Percentiles rank a stretch among this genome's conserved stretches.
These are phyloP conservation scores for Denticeps clupeoides DNA, from an alignment of 2,797 vertebrate genomes.

Conservation along the genomic window DNA sequence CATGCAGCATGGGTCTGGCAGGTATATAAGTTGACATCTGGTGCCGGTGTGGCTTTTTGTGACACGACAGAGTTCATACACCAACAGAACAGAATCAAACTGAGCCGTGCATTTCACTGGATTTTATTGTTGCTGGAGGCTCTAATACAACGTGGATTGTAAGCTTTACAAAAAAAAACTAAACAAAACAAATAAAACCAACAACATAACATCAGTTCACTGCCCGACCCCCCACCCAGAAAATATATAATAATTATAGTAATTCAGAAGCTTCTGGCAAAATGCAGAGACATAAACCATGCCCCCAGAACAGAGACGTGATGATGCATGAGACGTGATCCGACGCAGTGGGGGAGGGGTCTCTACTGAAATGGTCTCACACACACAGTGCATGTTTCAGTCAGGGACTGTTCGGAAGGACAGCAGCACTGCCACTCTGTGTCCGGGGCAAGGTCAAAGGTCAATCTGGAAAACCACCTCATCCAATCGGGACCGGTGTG, in stretches of 20 bases:
- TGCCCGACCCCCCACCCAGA: conserved; percentile 46
- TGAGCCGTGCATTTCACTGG: conserved; percentile 43
- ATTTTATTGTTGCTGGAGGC: conserved; percentile 76
- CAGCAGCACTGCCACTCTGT: no score
- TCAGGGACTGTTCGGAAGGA: background rate
- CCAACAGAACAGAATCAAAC: background rate
- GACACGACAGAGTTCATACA: no score
- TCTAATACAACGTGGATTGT: conserved; percentile 72
- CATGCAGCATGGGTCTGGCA: no score
- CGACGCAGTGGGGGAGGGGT: background rate
- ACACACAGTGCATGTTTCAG: conserved; percentile 33
- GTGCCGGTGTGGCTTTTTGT: no score
- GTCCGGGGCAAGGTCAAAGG: background rate
- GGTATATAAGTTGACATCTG: no score
- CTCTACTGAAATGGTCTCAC: background rate
- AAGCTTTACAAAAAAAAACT: conserved; percentile 70
- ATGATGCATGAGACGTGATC: no score
- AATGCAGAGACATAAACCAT: conserved; percentile 50
- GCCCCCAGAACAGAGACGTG: conserved; percentile 22
- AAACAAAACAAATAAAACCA: conserved; percentile 41
- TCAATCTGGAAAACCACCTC: background rate
- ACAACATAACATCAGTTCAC: conserved; percentile 12
- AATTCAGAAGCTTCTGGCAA: conserved; percentile 49
- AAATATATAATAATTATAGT: conserved; percentile 44
- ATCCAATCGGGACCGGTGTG: no score